Evolutionary conservation across 1,140 invertebrate species (phyloP), one percentile per base, ranked within the genome.

Genomic region (Heliconius himera): DNA sequence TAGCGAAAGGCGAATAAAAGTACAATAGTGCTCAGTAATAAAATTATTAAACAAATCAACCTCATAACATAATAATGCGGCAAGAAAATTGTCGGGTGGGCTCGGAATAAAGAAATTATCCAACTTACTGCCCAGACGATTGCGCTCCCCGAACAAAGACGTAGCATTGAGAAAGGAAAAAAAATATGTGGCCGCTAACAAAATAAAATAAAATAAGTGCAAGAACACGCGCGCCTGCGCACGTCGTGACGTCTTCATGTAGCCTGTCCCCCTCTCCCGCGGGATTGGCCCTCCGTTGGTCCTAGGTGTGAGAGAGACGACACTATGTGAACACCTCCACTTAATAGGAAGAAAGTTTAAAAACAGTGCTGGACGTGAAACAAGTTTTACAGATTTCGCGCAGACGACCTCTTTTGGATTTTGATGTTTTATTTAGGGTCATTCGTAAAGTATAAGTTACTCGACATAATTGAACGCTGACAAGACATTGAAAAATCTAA

Each of bases 1-100:
- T 78, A 71, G 78, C 73, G 73, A 78, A 80, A 76, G 49, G 80
- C 73, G 78, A 91, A 89, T 86, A 88, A 89, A 86, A 88, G 81
- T 79, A 90, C 85, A 91, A 91, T 88, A 85, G 83, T 83, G 84
- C 79, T 85, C 87, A 81, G 89, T 93, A 93, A 94, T 94, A 94
- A 93, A 94, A 94, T 93, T 93, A 94, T 94, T 94, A 94, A 92
- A 91, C 91, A 92, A 94, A 93, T 93, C 90, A 94, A 93, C 84
- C 87, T 90, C 90, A 92, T 94, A 93, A 93, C 89, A 91, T 93
- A 92, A 93, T 93, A 91, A 91, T 87, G 90, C 87, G 85, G 85
- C 84, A 87, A 92, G 91, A 93, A 93, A 94, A 94, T 94, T 94
- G 90, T 92, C 87, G 90, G 90, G 88, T 92, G 91, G 87, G 88